These are phyloP conservation scores for Siniperca knerii DNA, from an alignment of 2,113 vertebrate genomes.

Conservation along the genomic window DNA sequence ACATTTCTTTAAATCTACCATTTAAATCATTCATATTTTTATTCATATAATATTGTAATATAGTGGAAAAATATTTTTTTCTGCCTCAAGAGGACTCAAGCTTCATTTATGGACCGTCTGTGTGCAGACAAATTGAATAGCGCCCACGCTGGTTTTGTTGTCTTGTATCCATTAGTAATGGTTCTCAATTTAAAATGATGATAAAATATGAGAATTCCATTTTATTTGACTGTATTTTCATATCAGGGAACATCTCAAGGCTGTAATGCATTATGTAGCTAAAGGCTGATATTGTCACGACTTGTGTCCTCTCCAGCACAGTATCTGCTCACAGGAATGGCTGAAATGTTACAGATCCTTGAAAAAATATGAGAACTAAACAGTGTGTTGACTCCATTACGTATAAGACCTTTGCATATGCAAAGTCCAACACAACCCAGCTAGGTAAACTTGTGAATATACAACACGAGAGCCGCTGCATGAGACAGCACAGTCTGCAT, in stretches of 20 bases:
- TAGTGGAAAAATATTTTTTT: neutral
- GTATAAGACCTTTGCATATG: neutral
- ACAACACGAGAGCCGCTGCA: neutral
- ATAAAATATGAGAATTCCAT: neutral
- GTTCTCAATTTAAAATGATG: neutral
- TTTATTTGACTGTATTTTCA: slow-evolving; percentile 3
- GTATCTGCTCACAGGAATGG: neutral
- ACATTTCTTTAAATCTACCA: neutral
- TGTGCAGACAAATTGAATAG: neutral
- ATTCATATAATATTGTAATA: neutral
- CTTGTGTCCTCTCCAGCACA: neutral
- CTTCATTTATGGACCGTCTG: neutral
- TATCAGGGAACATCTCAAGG: neutral
- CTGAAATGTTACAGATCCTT: neutral
- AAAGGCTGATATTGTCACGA: neutral
- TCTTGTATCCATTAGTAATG: neutral
- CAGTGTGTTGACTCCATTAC: neutral
- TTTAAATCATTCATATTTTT: neutral
- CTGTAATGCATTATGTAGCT: neutral
- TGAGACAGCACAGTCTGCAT: neutral
- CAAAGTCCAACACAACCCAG: neutral
- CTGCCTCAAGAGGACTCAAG: neutral
- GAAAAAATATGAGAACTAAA: neutral
- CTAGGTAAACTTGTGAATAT: neutral
- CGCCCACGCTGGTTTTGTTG: neutral